Conservation (phyloP, 2,888 invertebrate species). For the Tiliacea citrago region DNA sequence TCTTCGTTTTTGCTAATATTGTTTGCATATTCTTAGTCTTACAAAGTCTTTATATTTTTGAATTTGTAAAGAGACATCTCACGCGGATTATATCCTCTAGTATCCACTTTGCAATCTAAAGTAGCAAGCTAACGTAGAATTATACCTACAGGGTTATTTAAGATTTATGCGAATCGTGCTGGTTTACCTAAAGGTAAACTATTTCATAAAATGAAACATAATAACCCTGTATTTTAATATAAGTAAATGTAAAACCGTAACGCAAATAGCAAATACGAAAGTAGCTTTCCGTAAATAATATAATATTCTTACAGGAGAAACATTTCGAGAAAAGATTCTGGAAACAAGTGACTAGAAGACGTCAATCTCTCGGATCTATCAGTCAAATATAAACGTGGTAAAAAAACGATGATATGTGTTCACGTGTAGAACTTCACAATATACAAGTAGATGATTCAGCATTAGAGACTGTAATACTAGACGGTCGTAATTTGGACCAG, state of each 20-base stretch:
- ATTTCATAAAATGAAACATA: conserved; percentile 15
- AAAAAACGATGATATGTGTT: conserved; percentile 72
- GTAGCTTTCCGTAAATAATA: conserved; percentile 60
- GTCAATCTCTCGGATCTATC: conserved; percentile 90
- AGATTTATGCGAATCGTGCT: neutral
- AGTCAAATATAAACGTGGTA: conserved; percentile 83
- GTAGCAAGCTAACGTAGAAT: conserved; percentile 41
- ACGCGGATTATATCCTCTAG: conserved; percentile 44
- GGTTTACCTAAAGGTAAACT: neutral
- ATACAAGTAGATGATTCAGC: conserved; percentile 57
- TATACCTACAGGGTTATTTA: conserved; percentile 61
- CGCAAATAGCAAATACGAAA: conserved; percentile 3
- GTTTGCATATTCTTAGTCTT: conserved; percentile 59
- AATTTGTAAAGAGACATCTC: conserved; percentile 47
- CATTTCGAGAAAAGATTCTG: conserved; percentile 94
- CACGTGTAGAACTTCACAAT: conserved; percentile 63
- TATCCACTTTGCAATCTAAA: conserved; percentile 40
- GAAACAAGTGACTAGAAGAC: conserved; percentile 94
- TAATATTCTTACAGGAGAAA: conserved; percentile 92
- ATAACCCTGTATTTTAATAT: conserved; percentile 61
- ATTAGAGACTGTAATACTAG: conserved; percentile 59
- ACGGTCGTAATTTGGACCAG: conserved; percentile 47
- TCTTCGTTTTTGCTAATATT: conserved; percentile 58
- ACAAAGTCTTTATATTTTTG: conserved; percentile 32
- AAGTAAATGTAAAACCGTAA: conserved; percentile 16